Evolutionary conservation across 1,140 invertebrate genomes (phyloP).

Genomic region (Rhizoglyphus robini): DNA sequence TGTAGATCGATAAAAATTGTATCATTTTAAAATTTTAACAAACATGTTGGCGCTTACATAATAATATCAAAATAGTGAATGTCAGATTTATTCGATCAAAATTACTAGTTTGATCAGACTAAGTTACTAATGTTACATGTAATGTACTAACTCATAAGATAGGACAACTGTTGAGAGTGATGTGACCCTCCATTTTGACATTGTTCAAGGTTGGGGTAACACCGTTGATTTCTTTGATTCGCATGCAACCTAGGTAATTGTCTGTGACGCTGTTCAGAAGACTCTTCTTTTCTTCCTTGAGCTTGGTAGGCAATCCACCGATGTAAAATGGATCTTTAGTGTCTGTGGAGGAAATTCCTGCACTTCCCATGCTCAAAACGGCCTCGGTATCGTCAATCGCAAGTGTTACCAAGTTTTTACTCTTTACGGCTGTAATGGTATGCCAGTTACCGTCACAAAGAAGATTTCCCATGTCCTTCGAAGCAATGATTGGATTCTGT

Average conservation of each 20-base stretch:
- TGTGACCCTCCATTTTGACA: conserved; percentile 43
- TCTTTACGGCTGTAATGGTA: conserved; percentile 63
- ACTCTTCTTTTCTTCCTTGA: neutral
- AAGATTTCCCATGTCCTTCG: conserved; percentile 49
- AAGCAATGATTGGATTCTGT: conserved; percentile 56
- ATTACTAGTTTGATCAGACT: no score
- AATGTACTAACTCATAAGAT: no score
- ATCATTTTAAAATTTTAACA: no score
- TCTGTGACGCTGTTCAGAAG: conserved; percentile 30
- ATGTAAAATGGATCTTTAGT: conserved; percentile 73
- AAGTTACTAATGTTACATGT: no score
- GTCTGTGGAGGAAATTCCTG: conserved; percentile 50
- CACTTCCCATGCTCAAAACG: conserved; percentile 48
- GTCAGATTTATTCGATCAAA: no score
- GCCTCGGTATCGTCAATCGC: conserved; percentile 59
- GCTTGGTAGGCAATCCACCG: conserved; percentile 58
- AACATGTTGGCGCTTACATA: no score
- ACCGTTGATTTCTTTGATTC: conserved; percentile 31
- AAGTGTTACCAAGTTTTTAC: conserved; percentile 63
- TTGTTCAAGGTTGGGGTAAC: conserved; percentile 26
- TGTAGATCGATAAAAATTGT: no score
- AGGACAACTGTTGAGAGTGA: conserved; percentile 54
- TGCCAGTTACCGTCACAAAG: conserved; percentile 92
- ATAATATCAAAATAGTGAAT: no score
- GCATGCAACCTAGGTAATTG: conserved; percentile 68